Base-by-base conservation (phyloP, 2,113 vertebrate genomes). In the Cinclus cinclus region DNA sequence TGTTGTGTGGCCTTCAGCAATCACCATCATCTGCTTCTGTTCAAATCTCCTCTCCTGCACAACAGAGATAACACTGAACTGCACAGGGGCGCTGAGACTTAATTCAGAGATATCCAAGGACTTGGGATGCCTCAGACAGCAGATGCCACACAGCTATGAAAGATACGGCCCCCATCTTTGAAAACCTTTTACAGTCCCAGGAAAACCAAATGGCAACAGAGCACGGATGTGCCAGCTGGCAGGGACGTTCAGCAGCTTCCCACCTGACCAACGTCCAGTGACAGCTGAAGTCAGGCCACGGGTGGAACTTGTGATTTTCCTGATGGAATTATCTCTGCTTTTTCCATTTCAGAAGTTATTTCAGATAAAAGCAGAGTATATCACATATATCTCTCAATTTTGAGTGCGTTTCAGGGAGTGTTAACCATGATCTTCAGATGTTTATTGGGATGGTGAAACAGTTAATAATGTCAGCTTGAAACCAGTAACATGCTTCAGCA, bases 201-300 rank as follows among this genome's bases (percentile, higher is more conserved):
- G 27, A 63, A 75, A 73, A 56, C 19, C 24, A 18, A 37, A 78
- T 9, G 1, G 3, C 5, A 22, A 56, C 60, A n/a, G 49, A 53
- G 20, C 56, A 14, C 0, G 0, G 3, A 53, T 2, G 0, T 0
- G 0, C 13, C 70, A 37, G 52, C 78, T 3, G 2, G 39, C 35
- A 82, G 22, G 7, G n/a, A 28, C 0, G 0, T 53, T 44, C 16
- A 24, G 63, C 55, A 58, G 20, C 52, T 74, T 59, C 77, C 58
- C 73, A 39, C 33, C 15, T 22, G 15, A 65, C 23, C 37, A 18
- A 15, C 2, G 8, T 37, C 30, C 2, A 4, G 7, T 0, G 4
- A 37, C 0, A 0, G 44, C 35, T 30, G 41, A 84, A 31, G 27
- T n/a, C 69, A 82, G 69, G 24, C 10, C 28, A 31, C 33, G 7